phyloP scores from a whole-genome alignment of 2,888 invertebrate genomes.

The Tillus elongatus region DNA sequence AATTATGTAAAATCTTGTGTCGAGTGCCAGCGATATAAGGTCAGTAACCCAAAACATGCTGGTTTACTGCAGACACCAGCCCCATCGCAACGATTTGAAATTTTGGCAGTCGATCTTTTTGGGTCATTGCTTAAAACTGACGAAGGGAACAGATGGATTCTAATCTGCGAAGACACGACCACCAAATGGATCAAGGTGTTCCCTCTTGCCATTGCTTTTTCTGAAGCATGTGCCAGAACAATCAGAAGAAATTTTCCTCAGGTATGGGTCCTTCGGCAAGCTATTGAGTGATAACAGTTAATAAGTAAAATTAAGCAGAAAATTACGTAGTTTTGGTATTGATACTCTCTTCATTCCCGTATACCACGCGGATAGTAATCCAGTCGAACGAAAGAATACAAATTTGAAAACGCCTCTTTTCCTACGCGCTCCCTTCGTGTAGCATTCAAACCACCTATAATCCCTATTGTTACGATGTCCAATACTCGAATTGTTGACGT shows the following conservation, averaged over 20 bases:
- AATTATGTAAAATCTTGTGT: conserved; percentile 22
- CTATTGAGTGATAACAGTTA: conserved; percentile 35
- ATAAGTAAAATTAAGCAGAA: conserved; percentile 31
- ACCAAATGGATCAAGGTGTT: conserved; percentile 25
- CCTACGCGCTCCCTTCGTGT: no score
- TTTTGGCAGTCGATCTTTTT: conserved; percentile 25
- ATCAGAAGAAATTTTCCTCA: conserved; percentile 25
- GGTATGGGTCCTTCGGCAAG: conserved; percentile 31
- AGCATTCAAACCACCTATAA: no score
- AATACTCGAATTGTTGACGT: no score
- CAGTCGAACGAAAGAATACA: no score
- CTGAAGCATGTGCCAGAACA: conserved; percentile 20
- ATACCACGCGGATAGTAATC: no score
- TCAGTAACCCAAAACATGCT: conserved; percentile 23
- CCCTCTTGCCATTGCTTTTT: conserved; percentile 19
- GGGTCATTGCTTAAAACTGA: conserved; percentile 24
- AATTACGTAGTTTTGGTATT: conserved; percentile 22
- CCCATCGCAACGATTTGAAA: conserved; percentile 23
- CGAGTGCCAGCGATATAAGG: conserved; percentile 28
- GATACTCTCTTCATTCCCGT: no score
- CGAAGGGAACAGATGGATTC: conserved; percentile 16
- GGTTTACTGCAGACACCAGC: conserved; percentile 27
- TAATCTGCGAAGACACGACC: conserved; percentile 26
- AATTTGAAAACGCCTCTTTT: no score
- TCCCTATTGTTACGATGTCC: no score